Conservation (phyloP, 2,888 invertebrate species). For the Buathra laborator region DNA sequence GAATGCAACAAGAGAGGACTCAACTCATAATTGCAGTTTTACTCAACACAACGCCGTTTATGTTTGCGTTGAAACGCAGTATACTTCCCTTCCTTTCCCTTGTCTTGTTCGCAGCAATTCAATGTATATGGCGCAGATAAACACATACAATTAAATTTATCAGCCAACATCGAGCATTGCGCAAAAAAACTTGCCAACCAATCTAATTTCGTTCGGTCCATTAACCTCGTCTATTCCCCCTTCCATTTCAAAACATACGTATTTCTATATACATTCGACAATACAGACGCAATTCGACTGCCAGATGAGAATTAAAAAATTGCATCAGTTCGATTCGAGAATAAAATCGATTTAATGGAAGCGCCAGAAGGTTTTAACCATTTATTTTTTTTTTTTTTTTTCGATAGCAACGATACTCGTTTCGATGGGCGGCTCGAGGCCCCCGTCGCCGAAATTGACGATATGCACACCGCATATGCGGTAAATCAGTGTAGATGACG, state of each 20-base stretch:
- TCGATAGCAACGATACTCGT: neutral
- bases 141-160: neutral
- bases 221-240: neutral
- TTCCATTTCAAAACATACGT: no score
- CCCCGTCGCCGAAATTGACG: constrained; percentile 49
- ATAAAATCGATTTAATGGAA: constrained; percentile 14
- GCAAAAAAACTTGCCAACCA: neutral
- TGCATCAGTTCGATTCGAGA: neutral
- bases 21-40: no score
- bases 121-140: neutral
- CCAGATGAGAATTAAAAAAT: constrained; percentile 1
- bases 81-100: no score
- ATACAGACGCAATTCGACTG: neutral
- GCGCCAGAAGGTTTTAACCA: constrained; percentile 18
- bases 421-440: neutral
- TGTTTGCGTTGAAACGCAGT: no score
- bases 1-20: no score
- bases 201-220: neutral
- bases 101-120: no score
- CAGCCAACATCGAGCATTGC: neutral
- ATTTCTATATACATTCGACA: no score
- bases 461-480: constrained; percentile 71
- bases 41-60: no score
- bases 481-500: constrained; percentile 79
- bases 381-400: neutral